Conservation (phyloP, 37 sponge, comb jelly and placozoan species). For the Spongilla lacustris region DNA sequence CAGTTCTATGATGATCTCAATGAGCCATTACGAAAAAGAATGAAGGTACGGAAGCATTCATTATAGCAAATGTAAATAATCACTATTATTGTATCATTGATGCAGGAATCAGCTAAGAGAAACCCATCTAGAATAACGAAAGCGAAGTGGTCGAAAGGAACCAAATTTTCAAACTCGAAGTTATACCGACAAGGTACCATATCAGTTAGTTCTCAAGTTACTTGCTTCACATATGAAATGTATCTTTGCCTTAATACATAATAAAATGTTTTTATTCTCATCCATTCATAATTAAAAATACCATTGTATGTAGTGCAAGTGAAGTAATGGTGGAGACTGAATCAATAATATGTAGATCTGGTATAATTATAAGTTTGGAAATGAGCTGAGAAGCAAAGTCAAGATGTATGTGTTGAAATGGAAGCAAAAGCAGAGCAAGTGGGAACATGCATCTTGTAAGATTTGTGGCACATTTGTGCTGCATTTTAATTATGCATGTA, state of each 20-base stretch:
- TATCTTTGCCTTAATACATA: too few relatives aligned
- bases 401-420: neutral
- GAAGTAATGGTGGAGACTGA: too few relatives aligned
- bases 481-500: neutral
- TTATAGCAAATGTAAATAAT: neutral
- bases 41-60: neutral
- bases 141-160: neutral
- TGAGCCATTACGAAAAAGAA: neutral
- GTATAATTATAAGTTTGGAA: too few relatives aligned
- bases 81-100: neutral
- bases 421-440: neutral
- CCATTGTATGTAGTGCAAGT: too few relatives aligned
- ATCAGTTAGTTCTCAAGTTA: too few relatives aligned
- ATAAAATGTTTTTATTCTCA: too few relatives aligned
- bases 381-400: neutral
- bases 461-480: neutral
- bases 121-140: neutral
- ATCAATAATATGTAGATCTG: too few relatives aligned
- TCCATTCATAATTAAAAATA: too few relatives aligned
- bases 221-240: too few relatives aligned
- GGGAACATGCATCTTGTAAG: neutral
- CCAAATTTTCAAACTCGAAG: neutral
- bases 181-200: neutral
- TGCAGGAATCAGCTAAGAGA: neutral
- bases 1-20: slow-evolving; percentile 5